These are phyloP conservation scores for Porites cylindrica DNA, from an alignment of 92 coral and sea anemone species.

Conservation along the genomic window DNA sequence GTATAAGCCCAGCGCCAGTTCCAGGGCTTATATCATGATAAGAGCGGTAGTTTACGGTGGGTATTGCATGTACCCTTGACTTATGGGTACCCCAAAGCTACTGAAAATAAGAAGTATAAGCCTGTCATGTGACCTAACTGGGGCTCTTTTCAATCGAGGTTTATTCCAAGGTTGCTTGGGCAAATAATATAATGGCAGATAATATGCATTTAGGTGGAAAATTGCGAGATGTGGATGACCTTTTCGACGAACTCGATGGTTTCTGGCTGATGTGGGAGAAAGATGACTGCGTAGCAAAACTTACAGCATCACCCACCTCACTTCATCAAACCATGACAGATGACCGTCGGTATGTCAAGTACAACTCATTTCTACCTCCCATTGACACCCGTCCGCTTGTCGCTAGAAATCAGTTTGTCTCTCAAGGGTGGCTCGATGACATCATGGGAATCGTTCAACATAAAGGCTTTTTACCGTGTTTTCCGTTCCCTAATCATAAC, in stretches of 20 bases:
- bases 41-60: too few relatives aligned
- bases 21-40: too few relatives aligned
- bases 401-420: conserved; percentile 24
- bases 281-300: background rate
- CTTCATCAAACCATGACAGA: background rate
- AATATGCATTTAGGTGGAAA: background rate
- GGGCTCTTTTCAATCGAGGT: too few relatives aligned
- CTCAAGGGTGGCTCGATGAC: conserved; percentile 1
- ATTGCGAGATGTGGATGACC: background rate
- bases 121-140: too few relatives aligned
- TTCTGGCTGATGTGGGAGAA: conserved; percentile 31
- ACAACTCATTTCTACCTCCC: background rate
- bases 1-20: too few relatives aligned
- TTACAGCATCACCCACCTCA: background rate
- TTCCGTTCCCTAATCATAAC: background rate
- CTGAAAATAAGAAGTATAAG: too few relatives aligned
- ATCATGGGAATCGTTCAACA: background rate
- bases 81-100: too few relatives aligned
- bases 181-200: too few relatives aligned
- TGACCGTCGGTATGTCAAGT: background rate
- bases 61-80: too few relatives aligned
- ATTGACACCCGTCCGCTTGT: conserved; percentile 18
- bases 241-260: conserved; percentile 9
- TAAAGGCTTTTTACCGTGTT: background rate
- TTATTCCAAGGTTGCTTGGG: too few relatives aligned